Evolutionary conservation across 2,113 vertebrate species (phyloP), one percentile per base, ranked within the genome.

Genomic region (Semnornis frantzii): DNA sequence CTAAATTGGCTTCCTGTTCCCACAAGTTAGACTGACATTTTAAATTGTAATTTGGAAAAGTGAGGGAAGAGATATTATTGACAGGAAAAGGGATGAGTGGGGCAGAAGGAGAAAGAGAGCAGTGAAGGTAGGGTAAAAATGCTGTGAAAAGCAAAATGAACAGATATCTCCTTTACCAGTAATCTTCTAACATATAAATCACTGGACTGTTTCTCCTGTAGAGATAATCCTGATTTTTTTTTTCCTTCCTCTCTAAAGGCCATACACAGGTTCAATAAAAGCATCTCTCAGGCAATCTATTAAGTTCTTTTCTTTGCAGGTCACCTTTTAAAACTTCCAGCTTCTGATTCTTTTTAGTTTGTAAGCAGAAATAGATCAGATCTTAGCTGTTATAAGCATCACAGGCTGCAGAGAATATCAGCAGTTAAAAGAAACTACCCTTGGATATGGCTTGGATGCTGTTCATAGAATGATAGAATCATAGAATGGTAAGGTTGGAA

Each of bases 171-270:
- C 71, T 94, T 95, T 97, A 95, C 92, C 70, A 92, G 75, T 96
- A 92, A 96, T 96, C 92, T 97, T 94, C 94, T 95, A 91, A 91
- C 79, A 92, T 85, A 93, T 87, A 96, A 96, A 96, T 95, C 95
- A 96, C 82, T 94, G 84, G 24, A 94, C 80, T 89, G 50, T 93
- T 96, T 89, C 87, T 95, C 90, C 94, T 89, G 81, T 77, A 81
- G 95, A 93, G 87, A 97, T 85, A 87, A 95, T 94, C 75, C 50
- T 66, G 27, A 42, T 5, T 82, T 70, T 86, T 78, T 37, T 62
- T 85, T 83, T 75, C 33, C 21, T 89, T 89, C 83, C 30, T 84
- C 87, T 95, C 80, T 73, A 85, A 92, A 96, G 85, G 77, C 85
- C 75, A 89, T 70, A 71, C 71, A 96, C 95, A 94, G 70, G 89